Evolutionary conservation across 64 coral and sea anemone species (phyloP), one percentile per base, ranked within the genome.

Genomic region (Exaiptasia diaphana): DNA sequence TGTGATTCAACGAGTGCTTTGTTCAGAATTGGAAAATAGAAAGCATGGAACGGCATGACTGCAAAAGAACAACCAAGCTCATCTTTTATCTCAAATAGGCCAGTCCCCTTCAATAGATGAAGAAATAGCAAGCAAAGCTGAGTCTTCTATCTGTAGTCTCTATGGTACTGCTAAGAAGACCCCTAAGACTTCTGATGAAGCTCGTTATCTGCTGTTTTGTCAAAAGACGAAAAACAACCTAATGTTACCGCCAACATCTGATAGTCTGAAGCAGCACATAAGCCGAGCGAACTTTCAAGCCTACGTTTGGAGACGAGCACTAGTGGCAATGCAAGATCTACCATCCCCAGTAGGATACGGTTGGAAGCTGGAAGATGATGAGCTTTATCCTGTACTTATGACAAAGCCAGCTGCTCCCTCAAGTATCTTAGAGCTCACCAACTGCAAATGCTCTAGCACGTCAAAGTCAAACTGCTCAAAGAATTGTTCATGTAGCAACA

Each of bases 31-130:
- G 82, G 82, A 12, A 92, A 80, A 75, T 85, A 80, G 33, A 92
- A 92, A 28, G 20, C 89, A 48, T 90, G 87, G 71, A 69, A 76
- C 25, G 72, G n/a, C n/a, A n/a, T n/a, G n/a, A n/a, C n/a, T n/a
- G n/a, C n/a, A n/a, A n/a, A n/a, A n/a, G n/a, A n/a, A n/a, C n/a
- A n/a, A n/a, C n/a, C n/a, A n/a, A n/a, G n/a, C n/a, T n/a, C n/a
- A n/a, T n/a, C n/a, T n/a, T n/a, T n/a, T n/a, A n/a, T n/a, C n/a
- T n/a, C n/a, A n/a, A n/a, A n/a, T n/a, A 30, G 78, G 87, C 63
- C 38, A 81, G 14, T 5, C 26, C 31, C 33, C 41, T 28, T 20
- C 17, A 6, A 4, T 82, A 42, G 54, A 90, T 20, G 87, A 74
- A n/a, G 54, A 34, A 11, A 39, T n/a, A 41, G 21, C 11, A 42